Percentiles rank a stretch among this genome's conserved stretches.
phyloP scores from a whole-genome alignment of 2,113 vertebrate genomes.

The Gymnorhina tibicen region DNA sequence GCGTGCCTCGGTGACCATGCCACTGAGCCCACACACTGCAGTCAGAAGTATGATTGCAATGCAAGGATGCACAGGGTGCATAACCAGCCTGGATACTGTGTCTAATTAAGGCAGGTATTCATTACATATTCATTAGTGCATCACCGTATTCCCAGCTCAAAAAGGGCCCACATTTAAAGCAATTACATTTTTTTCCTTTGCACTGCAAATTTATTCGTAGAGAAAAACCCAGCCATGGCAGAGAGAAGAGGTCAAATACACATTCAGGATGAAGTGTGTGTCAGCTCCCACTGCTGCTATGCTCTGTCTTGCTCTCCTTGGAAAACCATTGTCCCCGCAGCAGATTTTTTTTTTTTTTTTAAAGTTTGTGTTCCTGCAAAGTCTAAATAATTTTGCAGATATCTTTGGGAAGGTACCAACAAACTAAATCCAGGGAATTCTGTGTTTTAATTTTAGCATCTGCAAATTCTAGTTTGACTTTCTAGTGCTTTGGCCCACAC shows the following conservation, averaged over 20 bases:
- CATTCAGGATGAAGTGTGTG: not conserved
- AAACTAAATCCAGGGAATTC: not conserved
- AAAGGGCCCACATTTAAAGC: not conserved
- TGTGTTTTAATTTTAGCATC: not conserved
- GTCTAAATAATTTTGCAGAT: not conserved
- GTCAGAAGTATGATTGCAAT: not conserved
- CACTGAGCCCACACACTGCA: not conserved
- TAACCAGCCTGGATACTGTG: not conserved
- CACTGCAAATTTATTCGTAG: not conserved
- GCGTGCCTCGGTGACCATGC: fast-evolving
- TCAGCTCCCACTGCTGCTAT: not conserved
- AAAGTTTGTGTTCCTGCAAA: not conserved
- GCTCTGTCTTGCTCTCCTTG: not conserved
- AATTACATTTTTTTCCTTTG: not conserved
- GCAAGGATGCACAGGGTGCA: not conserved
- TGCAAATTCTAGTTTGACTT: not conserved
- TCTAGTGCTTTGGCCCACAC: not conserved
- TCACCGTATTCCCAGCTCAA: not conserved
- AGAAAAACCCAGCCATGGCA: not conserved
- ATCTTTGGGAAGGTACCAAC: not conserved
- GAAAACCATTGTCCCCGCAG: not conserved
- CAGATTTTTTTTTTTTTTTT: not conserved
- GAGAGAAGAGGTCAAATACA: not conserved
- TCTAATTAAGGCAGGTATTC: not conserved
- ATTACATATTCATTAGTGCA: not conserved